These are phyloP conservation scores for Poeciliopsis occidentalis DNA, from an alignment of 2,113 vertebrate species.

Conservation along the genomic window DNA sequence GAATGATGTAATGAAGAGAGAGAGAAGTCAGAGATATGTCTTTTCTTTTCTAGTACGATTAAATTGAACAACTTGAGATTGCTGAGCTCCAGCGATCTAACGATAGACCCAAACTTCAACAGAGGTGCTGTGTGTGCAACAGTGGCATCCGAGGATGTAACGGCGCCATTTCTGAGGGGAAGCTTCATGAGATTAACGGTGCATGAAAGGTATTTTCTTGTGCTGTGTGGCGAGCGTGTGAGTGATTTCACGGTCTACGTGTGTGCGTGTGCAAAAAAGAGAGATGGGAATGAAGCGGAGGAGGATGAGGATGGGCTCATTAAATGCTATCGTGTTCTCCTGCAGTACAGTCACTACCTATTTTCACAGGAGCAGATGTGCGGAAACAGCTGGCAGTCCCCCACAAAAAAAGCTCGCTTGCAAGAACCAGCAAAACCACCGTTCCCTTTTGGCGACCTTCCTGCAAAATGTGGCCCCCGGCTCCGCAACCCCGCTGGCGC, in stretches of 20 bases:
- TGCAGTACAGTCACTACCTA: conserved; percentile 64
- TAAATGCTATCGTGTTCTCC: conserved; percentile 78
- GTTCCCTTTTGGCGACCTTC: conserved; percentile 22
- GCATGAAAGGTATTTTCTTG: not conserved
- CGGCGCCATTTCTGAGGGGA: conserved; percentile 16
- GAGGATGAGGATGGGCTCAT: conserved; percentile 61
- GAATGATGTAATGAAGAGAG: conserved; percentile 38
- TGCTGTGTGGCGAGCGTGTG: conserved; percentile 57
- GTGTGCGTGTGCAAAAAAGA: not conserved
- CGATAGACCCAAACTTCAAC: conserved; percentile 16
- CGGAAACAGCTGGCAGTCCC: conserved; percentile 54
- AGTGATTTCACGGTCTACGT: conserved; percentile 60
- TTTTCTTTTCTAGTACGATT: conserved; percentile 42
- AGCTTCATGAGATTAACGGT: conserved; percentile 3
- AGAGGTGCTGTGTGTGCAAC: too few relatives aligned
- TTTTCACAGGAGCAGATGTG: conserved; percentile 63
- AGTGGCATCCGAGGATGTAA: conserved; percentile 4
- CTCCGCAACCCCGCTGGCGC: conserved; percentile 34
- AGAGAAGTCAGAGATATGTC: conserved; percentile 38
- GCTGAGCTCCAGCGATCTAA: conserved; percentile 21
- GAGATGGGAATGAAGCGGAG: conserved; percentile 54
- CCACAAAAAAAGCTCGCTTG: conserved; percentile 44
- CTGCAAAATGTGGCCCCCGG: conserved; percentile 12
- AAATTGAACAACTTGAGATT: conserved; percentile 42
- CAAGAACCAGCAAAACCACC: conserved; percentile 3